Evolutionary conservation across 2,797 vertebrate species (phyloP).

Genomic region (Myotis daubentonii): DNA sequence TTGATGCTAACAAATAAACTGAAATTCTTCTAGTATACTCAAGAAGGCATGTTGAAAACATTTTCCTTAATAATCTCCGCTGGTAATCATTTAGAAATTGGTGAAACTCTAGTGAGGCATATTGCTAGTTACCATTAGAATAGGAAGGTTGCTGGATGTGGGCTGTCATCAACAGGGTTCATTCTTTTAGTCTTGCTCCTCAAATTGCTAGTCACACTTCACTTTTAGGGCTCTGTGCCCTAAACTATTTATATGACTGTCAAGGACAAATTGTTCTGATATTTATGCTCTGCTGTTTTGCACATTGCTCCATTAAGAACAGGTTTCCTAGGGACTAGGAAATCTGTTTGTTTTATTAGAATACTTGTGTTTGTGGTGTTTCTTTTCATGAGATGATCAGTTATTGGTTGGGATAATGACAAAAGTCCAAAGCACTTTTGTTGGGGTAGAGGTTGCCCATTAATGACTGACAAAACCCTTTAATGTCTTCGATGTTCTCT

Average conservation of each 20-base stretch:
- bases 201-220: background rate
- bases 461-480: background rate
- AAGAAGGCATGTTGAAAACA: conserved; percentile 11
- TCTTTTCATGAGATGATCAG: conserved; percentile 39
- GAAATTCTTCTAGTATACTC: conserved; percentile 31
- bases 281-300: conserved; percentile 27
- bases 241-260: conserved; percentile 33
- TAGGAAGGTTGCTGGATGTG: background rate
- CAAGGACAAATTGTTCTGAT: conserved; percentile 52
- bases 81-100: conserved; percentile 11
- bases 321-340: conserved; percentile 19
- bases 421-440: background rate
- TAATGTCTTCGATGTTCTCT: background rate
- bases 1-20: conserved; percentile 49
- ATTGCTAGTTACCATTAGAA: background rate
- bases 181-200: background rate
- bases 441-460: background rate
- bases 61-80: conserved; percentile 16
- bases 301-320: background rate
- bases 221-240: background rate
- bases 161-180: background rate
- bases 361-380: conserved; percentile 18
- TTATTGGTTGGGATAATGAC: background rate
- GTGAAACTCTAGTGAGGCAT: background rate
- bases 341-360: conserved; percentile 52